Evolutionary conservation across 2,888 invertebrate genomes (phyloP), one percentile per base, ranked within the genome.

Genomic region (Pterobdella sp.): DNA sequence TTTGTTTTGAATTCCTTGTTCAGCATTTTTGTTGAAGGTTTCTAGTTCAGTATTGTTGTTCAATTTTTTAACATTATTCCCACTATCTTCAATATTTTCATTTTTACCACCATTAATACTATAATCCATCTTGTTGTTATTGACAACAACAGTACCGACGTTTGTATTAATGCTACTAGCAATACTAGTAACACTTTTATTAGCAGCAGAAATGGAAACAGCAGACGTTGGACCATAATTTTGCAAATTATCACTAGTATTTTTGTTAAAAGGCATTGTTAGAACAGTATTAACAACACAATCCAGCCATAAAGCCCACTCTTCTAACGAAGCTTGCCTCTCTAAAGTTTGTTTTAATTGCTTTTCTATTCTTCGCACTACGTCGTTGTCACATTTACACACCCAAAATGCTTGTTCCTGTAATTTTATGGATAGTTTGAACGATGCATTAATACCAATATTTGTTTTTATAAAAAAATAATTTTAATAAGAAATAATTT

Each of bases 271-370:
- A n/a, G 35, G 60, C 22, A 63, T 26, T 7, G 26, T 52, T 49
- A 74, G 74, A 22, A 74, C 32, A 32, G 36, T 67, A 29, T 66
- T 26, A 49, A 72, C 52, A 31, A 74, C 65, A 32, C 69, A 37
- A 34, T 74, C 74, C 22, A 74, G 49, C 74, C 74, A 74, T n/a
- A 22, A 14, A 7, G 65, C 36, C 74, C 74, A 74, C 42, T 74
- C 72, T 34, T 74, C 74, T 22, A 74, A 29, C 22, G 67, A 49
- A 31, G 52, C 18, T 34, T 68, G 72, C 64, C 64, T 60, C 31
- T 67, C 37, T 22, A 74, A 36, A 2, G 69, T 68, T n/a, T 31
- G 18, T 65, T 73, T 72, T 56, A 74, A 7, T 14, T 73, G 69
- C 10, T 22, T 22, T 29, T 74, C 74, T 26, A 74, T 31, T 65